These are phyloP conservation scores for Jordanella pulchra DNA, from an alignment of 2,797 vertebrate genomes.

Conservation along the genomic window DNA sequence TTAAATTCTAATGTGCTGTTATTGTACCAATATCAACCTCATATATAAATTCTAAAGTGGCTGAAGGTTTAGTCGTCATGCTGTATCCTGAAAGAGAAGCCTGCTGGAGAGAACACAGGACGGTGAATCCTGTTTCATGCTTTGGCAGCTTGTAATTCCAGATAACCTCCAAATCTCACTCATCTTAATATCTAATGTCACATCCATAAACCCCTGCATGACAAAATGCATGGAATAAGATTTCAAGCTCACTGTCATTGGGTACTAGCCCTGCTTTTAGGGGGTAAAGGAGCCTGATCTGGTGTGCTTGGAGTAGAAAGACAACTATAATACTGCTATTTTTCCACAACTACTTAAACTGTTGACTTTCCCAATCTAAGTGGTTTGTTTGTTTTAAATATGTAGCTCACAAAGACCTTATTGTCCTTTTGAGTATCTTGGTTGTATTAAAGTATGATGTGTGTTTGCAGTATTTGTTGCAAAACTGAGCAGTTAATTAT, in stretches of 20 bases:
- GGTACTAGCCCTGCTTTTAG: slow-evolving; percentile 15
- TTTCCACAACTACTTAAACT: neutral
- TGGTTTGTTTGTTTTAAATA: neutral
- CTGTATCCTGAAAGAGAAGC: slow-evolving; percentile 35
- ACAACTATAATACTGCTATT: neutral
- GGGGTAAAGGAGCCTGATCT: slow-evolving; percentile 19
- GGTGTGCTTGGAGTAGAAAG: neutral
- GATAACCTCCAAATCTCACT: slow-evolving; percentile 64
- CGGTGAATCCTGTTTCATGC: slow-evolving; percentile 59
- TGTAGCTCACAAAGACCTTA: neutral
- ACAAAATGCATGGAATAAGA: slow-evolving; percentile 53
- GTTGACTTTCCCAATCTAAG: neutral
- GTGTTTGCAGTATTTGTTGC: neutral
- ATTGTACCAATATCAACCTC: slow-evolving; percentile 25
- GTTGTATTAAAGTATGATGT: neutral
- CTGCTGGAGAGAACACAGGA: slow-evolving; percentile 25
- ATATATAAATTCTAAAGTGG: slow-evolving; percentile 40
- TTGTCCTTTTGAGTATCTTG: neutral
- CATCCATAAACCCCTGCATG: slow-evolving; percentile 52
- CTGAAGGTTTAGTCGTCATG: slow-evolving; percentile 52
- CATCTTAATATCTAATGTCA: slow-evolving; percentile 60
- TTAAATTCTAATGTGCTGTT: slow-evolving; percentile 57
- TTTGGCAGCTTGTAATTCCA: slow-evolving; percentile 56
- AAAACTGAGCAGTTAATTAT: neutral
- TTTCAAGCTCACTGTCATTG: slow-evolving; percentile 27